A percentile compares a stretch with the other conserved stretches of the same genome.
Evolutionary conservation across 2,113 vertebrate genomes (phyloP).

Genomic region (Rhynchopsitta pachyrhyncha): DNA sequence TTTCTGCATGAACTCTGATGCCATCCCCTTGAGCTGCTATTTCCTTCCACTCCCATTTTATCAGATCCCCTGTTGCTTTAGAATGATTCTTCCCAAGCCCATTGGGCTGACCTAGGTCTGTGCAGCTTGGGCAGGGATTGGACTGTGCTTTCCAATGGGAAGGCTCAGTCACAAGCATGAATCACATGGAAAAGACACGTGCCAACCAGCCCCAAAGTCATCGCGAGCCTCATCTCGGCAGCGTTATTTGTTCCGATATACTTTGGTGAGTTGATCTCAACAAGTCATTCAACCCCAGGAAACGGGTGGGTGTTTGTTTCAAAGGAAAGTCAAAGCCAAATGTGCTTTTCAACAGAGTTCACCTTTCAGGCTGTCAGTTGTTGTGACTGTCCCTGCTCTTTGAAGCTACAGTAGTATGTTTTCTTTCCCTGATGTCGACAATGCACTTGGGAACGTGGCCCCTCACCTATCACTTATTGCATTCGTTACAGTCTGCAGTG

Average conservation of each 20-base stretch:
- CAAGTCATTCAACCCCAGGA: neutral
- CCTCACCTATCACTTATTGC: neutral
- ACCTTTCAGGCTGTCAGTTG: neutral
- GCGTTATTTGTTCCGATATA: fast-evolving
- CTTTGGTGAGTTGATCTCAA: neutral
- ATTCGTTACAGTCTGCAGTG: neutral
- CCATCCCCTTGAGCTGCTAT: neutral
- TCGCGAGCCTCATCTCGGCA: neutral
- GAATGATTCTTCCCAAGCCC: neutral
- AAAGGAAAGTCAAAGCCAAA: constrained; percentile 23
- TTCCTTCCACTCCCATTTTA: constrained; percentile 28
- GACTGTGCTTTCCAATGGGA: neutral
- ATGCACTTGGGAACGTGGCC: neutral
- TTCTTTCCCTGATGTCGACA: neutral
- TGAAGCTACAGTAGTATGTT: neutral
- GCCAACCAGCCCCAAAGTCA: neutral
- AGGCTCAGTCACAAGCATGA: neutral
- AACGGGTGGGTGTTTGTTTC: constrained; percentile 12
- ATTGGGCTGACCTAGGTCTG: neutral
- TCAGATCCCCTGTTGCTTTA: neutral
- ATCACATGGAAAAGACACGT: neutral
- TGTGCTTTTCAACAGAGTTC: neutral
- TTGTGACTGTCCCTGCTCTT: neutral
- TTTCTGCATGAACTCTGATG: neutral
- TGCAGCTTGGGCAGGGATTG: neutral